Base-by-base conservation (phyloP, 1,140 invertebrate species). In the Lysiphlebus fabarum region DNA sequence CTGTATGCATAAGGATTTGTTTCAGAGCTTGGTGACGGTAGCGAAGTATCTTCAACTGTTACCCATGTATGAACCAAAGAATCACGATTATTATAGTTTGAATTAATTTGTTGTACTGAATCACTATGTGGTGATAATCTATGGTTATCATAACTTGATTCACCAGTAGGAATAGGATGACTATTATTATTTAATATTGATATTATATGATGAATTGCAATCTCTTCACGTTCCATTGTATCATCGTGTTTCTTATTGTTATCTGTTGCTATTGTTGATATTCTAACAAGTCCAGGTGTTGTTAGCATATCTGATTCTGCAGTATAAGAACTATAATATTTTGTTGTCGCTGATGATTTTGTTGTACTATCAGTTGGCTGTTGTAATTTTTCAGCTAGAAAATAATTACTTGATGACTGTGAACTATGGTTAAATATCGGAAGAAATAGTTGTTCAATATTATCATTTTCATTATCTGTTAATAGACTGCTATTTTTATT, bases 121-220 rank as follows among this genome's bases (percentile, higher is more conserved):
- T 43, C 40, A 34, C 43, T 14, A 4, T 50, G 11, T n/a, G 56
- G 47, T 8, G 48, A 4, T 26, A 26, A 2, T 26, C 17, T 26
- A 26, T 26, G 2, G 17, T 26, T 26, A 26, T 26, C 17, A 56
- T n/a, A 26, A 26, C 4, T 26, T 1, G 17, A 26, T 40, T 1
- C 10, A 8, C 10, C 7, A 8, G 49, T 11, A 37, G 14, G 44
- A 4, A 44, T 48, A 0, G 55, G 53, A n/a, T 70, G 47, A 12
- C 69, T 74, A 12, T 81, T 81, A 56, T 76, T 81, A 64, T 87
- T 87, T 11, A 88, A 67, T 70, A 87, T 86, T 37, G 85, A 82
- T 56, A 88, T 85, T 8, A 88, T 88, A 17, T 82, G 70, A 77
- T 83, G 63, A 63, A 83, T 73, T 58, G 79, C 67, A 49, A 75